Base-by-base conservation (phyloP, 1,140 invertebrate genomes). In the Varroa destructor region DNA sequence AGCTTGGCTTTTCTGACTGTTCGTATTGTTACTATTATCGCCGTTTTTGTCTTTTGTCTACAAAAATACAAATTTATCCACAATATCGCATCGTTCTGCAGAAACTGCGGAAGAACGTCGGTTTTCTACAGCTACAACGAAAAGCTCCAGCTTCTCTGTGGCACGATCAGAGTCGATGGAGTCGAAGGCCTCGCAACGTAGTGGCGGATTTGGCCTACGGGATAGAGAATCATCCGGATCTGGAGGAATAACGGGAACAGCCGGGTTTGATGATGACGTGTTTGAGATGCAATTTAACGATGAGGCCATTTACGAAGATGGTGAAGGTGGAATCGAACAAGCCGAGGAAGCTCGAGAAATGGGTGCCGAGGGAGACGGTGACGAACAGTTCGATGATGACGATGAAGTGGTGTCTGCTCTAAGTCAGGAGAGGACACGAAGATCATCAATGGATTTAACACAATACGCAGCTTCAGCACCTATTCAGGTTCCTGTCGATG, bases 261-360 rank as follows among this genome's bases (percentile, higher is more conserved):
- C 61, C 61, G 61, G 40, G 14, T 46, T 67, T 14, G 61, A 67
- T 67, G 61, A 67, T 37, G 61, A 67, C 61, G 61, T 67, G 10
- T 67, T 67, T 40, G 61, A 67, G 46, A 67, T 67, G 61, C 61
- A 67, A 37, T 67, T 67, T 37, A 67, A 67, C 46, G 61, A 67
- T 46, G 61, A 67, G 46, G 61, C 61, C 61, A 67, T 67, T 67
- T 67, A 67, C 61, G 61, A 67, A 37, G 61, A 67, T 46, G 46
- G 46, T 8, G 61, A 67, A 12, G 14, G 40, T 12, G 10, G 61
- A 40, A 14, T 46, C 12, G 61, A 67, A 8, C 61, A 12, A 67
- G 61, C 61, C 5, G 61, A 67, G 61, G 61, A 67, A 46, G 61
- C 61, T 46, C 40, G 61, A 67, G 61, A 46, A 12, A 14, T 67